Base-by-base conservation (phyloP, 1,140 invertebrate species). In the Hycleus cichorii region DNA sequence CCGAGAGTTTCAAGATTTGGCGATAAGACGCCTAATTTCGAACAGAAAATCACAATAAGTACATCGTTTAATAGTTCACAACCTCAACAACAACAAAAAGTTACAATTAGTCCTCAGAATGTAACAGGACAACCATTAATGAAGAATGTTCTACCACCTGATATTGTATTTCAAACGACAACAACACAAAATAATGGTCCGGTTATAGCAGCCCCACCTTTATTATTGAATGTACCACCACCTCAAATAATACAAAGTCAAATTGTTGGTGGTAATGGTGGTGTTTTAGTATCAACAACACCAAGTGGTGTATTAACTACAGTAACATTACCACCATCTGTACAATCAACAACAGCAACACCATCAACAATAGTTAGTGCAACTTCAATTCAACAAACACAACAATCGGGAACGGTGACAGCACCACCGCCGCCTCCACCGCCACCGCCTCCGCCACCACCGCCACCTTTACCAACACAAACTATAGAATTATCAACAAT, bases 181-280 rank as follows among this genome's bases (percentile, higher is more conserved):
- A 39, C 47, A 24, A 39, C 32, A 12, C 55, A 38, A 57, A 57
- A 26, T 44, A 55, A 44, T 39, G 44, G 26, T 38, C 59, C 69
- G 3, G 59, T 70, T 18, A 61, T 71, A 26, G 54, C 60, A 38
- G 64, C 68, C 8, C 67, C 69, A 10, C 72, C 74, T 4, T 69
- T 73, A 24, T 59, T 77, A 27, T 68, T 75, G 32, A 72, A 71
- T 49, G 69, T 78, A 49, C 70, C 74, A 8, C 70, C 73, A 32
- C 68, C 71, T 39, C 72, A 71, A 60, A 63, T 71, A 18, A 43
- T 69, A 27, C 67, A 62, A 59, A 58, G 40, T 56, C 39, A 61
- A 54, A 47, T 53, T 48, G 47, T 6, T 42, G 40, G 39, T 39
- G 9, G 39, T 26, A 8, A 43, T 18, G 49, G 47, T 38, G 39